A percentile compares a stretch with the other conserved stretches of the same genome.
Evolutionary conservation across 2,888 invertebrate genomes (phyloP).

Genomic region (Mactromeris polynyma): DNA sequence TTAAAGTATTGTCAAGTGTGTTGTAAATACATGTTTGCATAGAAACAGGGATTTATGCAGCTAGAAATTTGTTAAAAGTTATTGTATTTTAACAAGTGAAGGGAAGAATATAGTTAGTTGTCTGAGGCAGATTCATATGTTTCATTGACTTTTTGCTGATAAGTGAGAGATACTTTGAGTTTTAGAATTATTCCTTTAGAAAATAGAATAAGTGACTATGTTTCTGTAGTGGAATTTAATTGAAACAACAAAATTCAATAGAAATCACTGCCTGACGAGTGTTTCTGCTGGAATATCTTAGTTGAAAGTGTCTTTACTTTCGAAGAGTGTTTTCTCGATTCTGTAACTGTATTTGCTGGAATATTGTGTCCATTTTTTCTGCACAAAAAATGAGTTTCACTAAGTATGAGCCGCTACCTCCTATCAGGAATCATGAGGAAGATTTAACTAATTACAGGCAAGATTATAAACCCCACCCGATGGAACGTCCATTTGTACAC

Average conservation of each 20-base stretch:
- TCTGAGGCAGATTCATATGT: neutral
- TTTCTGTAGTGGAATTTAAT: neutral
- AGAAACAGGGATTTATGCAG: neutral
- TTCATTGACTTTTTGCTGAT: too few relatives aligned
- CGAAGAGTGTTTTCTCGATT: too few relatives aligned
- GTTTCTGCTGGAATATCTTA: too few relatives aligned
- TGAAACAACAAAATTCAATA: neutral
- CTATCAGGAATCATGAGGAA: constrained; percentile 43
- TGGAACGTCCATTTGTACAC: constrained; percentile 81
- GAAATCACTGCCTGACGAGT: too few relatives aligned
- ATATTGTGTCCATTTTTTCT: neutral
- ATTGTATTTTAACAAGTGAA: neutral
- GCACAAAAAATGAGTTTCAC: constrained; percentile 43
- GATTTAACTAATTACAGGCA: constrained; percentile 78
- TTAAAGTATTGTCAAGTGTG: neutral
- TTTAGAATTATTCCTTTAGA: neutral
- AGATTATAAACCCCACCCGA: constrained; percentile 83
- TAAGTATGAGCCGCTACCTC: constrained; percentile 59
- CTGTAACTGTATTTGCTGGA: too few relatives aligned
- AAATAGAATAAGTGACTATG: neutral
- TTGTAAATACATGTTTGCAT: neutral
- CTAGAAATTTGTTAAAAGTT: neutral
- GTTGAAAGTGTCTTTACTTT: too few relatives aligned
- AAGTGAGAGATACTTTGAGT: neutral
- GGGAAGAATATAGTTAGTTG: neutral